Base-by-base conservation (phyloP, 2,113 vertebrate genomes). In the Andinoacara biseriatus region DNA sequence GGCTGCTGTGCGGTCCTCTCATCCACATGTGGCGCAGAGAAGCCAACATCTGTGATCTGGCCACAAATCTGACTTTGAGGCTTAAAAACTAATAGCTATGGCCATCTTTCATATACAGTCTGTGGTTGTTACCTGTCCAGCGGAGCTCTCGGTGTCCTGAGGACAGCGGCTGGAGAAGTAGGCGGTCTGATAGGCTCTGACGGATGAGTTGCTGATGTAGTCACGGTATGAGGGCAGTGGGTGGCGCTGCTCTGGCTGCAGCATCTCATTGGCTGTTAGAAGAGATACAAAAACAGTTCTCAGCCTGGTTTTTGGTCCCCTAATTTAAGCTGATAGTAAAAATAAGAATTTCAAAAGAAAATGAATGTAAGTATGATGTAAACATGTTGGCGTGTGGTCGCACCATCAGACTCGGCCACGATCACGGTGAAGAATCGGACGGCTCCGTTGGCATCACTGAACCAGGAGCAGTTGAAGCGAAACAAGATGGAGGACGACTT, bases 391-490 rank as follows among this genome's bases (percentile, higher is more conserved):
- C 57, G 49, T 22, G 3, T 8, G 22, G 69, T 88, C 86, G 78
- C 95, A 99, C 98, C 96, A 9, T 97, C 96, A 17, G 97, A 96
- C 90, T 99, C 97, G 57, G 95, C 95, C 83, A 98, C 97, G 40
- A 99, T 92, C 83, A 99, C 95, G 0, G 97, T 92, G 57, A 99
- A 99, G 92, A 96, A 98, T 38, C 96, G 96, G 67, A 99, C 93
- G 49, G 97, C 98, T 83, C 98, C 98, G 13, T 99, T 98, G 87
- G 95, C 94, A 84, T 99, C 97, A 7, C 97, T 99, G 96, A 99
- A 99, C 98, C 98, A 99, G 90, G 97, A 98, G 92, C 98, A 99
- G 96, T 99, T 99, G 94, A 99, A 98, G 86, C 97, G 97, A 46
- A 99, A 99, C 93, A 97, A 95, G 93, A 99, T 98, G 91, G 97